Conservation (phyloP, 2,797 vertebrate species). For the Dendrocincla tyrannina region DNA sequence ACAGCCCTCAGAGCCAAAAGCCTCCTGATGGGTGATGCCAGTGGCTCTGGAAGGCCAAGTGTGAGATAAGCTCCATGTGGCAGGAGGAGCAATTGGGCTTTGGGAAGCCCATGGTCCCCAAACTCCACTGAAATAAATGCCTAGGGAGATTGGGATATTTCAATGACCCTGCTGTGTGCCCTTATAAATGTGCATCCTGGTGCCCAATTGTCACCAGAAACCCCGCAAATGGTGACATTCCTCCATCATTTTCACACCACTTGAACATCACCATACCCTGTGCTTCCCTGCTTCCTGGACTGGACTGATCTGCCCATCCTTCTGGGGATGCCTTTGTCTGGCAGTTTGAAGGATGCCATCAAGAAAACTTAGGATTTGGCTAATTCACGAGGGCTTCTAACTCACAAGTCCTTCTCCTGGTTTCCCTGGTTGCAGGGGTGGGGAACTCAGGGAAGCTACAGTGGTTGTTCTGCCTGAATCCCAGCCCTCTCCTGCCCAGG, state of each 20-base stretch:
- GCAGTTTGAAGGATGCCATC: neutral
- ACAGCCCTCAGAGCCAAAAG: accelerated
- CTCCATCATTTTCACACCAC: neutral
- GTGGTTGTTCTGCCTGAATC: accelerated
- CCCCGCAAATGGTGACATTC: accelerated
- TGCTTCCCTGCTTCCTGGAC: neutral
- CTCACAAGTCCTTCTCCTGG: neutral
- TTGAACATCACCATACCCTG: accelerated
- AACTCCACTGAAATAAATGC: neutral
- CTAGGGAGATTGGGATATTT: neutral
- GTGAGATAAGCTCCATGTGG: neutral
- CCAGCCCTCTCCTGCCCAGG: neutral
- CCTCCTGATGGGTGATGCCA: neutral
- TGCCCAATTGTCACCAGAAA: neutral
- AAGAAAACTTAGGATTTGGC: neutral
- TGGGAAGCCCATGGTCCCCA: neutral
- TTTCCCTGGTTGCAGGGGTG: neutral
- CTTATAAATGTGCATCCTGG: neutral
- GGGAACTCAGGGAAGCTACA: accelerated
- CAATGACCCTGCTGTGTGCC: neutral
- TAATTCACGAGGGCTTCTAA: neutral
- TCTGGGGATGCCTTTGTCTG: neutral
- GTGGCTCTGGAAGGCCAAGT: neutral
- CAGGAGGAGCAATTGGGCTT: accelerated
- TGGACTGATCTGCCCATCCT: neutral